These are phyloP conservation scores for Nibea coibor DNA, from an alignment of 2,113 vertebrate genomes.

Conservation along the genomic window DNA sequence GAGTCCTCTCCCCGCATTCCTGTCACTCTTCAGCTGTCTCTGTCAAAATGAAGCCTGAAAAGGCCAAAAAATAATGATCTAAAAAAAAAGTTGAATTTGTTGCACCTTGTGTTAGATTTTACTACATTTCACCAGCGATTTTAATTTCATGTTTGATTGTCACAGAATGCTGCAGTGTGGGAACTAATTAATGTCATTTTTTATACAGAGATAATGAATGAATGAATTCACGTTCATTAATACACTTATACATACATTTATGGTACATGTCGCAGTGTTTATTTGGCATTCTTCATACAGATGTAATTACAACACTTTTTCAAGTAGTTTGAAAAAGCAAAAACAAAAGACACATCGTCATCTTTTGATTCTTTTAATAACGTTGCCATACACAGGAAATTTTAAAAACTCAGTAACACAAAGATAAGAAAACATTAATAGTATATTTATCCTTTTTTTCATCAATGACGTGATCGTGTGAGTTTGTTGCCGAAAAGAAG, in stretches of 20 bases:
- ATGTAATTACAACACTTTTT: constrained; percentile 69
- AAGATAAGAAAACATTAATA: constrained; percentile 76
- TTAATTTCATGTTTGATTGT: not conserved
- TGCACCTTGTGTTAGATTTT: not conserved
- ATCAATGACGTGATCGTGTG: constrained; percentile 30
- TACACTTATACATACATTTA: constrained; percentile 5
- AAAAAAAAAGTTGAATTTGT: not conserved
- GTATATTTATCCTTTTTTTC: constrained; percentile 50
- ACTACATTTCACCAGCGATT: not conserved
- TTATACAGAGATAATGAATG: constrained; percentile 23
- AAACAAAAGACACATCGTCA: constrained; percentile 52
- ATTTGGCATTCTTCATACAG: constrained; percentile 77
- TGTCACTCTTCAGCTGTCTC: too few species aligned
- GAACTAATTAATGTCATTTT: not conserved
- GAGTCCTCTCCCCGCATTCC: too few species aligned
- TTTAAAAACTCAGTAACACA: constrained; percentile 74
- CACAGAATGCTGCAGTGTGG: not conserved
- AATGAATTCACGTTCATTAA: constrained; percentile 9
- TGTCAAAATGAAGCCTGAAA: too few species aligned
- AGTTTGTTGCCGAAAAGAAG: constrained; percentile 31
- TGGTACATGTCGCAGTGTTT: constrained; percentile 71
- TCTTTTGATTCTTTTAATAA: constrained; percentile 78
- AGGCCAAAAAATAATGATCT: too few species aligned
- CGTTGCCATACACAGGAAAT: constrained; percentile 69
- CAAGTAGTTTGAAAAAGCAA: constrained; percentile 45